Percentiles rank a stretch among this genome's conserved stretches.
These are phyloP conservation scores for Danio kyathit DNA, from an alignment of 2,797 vertebrate species.

Conservation along the genomic window DNA sequence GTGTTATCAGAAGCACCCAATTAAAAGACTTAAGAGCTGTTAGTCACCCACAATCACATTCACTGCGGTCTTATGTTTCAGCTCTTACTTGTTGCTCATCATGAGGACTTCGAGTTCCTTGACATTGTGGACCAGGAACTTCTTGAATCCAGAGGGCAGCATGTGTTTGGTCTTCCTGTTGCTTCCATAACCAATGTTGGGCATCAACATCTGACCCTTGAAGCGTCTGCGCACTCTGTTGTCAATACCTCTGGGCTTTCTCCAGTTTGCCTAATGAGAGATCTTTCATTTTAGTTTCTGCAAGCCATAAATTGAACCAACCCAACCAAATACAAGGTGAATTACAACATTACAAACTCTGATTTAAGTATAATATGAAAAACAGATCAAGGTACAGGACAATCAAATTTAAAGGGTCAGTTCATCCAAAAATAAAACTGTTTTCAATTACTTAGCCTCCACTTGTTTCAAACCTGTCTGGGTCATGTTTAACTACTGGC, in stretches of 20 bases:
- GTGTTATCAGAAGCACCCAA: background rate
- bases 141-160: conserved; percentile 94
- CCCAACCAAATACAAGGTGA: too few relatives aligned
- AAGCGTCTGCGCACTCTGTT: conserved; percentile 96
- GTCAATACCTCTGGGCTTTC: conserved; percentile 97
- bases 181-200: conserved; percentile 98
- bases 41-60: too few relatives aligned
- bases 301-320: too few relatives aligned
- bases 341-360: too few relatives aligned
- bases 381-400: too few relatives aligned
- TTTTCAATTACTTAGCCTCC: too few relatives aligned
- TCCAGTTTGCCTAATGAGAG: conserved; percentile 92
- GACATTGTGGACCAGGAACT: conserved; percentile 96
- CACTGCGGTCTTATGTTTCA: background rate
- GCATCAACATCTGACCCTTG: conserved; percentile 99
- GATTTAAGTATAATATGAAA: too few relatives aligned
- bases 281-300: background rate
- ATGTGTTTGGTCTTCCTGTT: conserved; percentile 98
- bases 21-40: background rate
- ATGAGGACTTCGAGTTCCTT: conserved; percentile 97
- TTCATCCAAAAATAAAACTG: too few relatives aligned
- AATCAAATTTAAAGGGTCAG: too few relatives aligned
- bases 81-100: conserved; percentile 98
- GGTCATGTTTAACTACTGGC: too few relatives aligned
- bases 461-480: too few relatives aligned